phyloP scores from a whole-genome alignment of 2,113 vertebrate species.

The Aix galericulata region DNA sequence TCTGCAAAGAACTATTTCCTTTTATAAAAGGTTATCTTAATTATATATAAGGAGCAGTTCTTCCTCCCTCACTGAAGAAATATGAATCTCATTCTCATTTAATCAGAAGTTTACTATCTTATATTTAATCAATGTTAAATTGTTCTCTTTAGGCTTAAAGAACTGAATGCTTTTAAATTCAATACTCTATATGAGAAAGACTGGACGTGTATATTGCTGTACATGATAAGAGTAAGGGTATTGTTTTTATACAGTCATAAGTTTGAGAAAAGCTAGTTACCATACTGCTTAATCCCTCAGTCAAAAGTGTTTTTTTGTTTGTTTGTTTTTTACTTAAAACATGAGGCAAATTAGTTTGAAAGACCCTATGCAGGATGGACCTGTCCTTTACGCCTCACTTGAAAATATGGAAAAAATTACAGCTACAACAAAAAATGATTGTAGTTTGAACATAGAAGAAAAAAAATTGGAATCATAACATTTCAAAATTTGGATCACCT shows the following conservation, averaged over 20 bases:
- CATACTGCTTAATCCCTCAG: background rate
- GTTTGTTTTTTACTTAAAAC: background rate
- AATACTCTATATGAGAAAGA: background rate
- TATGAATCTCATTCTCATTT: background rate
- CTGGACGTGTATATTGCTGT: background rate
- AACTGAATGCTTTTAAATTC: background rate
- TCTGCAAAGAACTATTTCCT: background rate
- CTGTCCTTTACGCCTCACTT: background rate
- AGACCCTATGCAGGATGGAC: background rate
- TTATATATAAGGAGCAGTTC: background rate
- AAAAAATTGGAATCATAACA: background rate
- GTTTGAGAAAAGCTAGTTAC: background rate
- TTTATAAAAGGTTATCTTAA: background rate
- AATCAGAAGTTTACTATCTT: background rate
- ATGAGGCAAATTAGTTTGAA: background rate
- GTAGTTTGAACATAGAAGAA: background rate
- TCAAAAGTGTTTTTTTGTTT: no score
- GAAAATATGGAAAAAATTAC: background rate
- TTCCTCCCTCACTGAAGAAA: background rate
- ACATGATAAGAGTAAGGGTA: background rate
- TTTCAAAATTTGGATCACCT: background rate
- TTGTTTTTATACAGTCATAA: background rate
- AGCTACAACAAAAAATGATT: background rate
- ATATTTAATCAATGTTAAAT: background rate
- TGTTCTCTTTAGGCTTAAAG: background rate